These are phyloP conservation scores for Argyra leucocephala DNA, from an alignment of 2,888 invertebrate genomes.

Conservation along the genomic window DNA sequence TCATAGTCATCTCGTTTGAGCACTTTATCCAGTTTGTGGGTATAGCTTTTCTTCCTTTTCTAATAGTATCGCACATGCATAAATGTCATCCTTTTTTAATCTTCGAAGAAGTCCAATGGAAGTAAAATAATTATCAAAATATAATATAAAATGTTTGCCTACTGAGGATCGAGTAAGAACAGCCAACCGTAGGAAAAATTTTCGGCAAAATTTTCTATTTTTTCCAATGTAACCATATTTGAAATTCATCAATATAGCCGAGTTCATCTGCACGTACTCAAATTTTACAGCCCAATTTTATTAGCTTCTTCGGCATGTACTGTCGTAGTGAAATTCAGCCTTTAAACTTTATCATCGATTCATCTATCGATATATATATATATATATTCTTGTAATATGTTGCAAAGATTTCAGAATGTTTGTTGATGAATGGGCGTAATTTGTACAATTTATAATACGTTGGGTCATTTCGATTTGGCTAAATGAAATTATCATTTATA, in stretches of 20 bases:
- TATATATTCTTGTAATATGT: too few species aligned
- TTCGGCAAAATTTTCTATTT: slow-evolving; percentile 32
- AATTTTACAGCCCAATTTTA: slow-evolving; percentile 28
- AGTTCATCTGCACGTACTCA: slow-evolving; percentile 26
- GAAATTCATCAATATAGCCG: slow-evolving; percentile 29
- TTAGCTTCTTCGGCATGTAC: slow-evolving; percentile 22
- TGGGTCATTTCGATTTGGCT: too few species aligned
- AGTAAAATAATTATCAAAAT: slow-evolving; percentile 17
- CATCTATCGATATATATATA: slow-evolving; percentile 27
- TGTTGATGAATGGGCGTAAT: too few species aligned
- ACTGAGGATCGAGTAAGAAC: slow-evolving; percentile 14
- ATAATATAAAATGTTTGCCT: slow-evolving; percentile 12
- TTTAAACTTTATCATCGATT: slow-evolving; percentile 29
- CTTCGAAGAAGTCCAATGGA: slow-evolving; percentile 13
- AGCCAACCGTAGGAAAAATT: slow-evolving; percentile 23
- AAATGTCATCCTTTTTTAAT: slow-evolving; percentile 14
- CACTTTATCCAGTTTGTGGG: slow-evolving; percentile 11
- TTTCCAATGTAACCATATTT: slow-evolving; percentile 31
- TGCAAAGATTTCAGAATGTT: too few species aligned
- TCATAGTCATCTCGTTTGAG: slow-evolving; percentile 13
- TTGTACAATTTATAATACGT: too few species aligned
- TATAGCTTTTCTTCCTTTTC: slow-evolving; percentile 14
- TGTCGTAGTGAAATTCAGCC: slow-evolving; percentile 25
- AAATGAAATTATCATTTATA: too few species aligned
- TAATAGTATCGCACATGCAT: slow-evolving; percentile 16